These are phyloP conservation scores for Microcebus tavaratra DNA, from an alignment of 2,113 vertebrate genomes.

Conservation along the genomic window DNA sequence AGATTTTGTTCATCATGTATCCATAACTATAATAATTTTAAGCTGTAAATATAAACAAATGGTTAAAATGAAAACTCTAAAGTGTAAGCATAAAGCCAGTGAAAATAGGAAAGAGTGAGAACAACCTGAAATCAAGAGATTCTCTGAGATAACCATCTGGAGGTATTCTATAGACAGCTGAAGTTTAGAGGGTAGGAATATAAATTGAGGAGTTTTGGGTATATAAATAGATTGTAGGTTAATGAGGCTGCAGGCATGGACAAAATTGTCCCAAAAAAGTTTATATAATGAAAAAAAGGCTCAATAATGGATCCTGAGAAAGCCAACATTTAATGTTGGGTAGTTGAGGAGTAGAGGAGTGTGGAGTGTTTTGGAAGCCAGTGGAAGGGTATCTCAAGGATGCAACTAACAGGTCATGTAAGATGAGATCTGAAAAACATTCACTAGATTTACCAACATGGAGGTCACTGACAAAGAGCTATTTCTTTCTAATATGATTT, in stretches of 20 bases:
- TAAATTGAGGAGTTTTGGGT: background rate
- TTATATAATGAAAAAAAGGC: background rate
- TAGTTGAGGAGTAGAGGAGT: background rate
- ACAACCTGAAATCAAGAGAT: background rate
- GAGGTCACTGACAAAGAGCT: background rate
- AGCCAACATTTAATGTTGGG: background rate
- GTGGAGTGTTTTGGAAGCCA: background rate
- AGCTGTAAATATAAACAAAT: background rate
- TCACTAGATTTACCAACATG: background rate
- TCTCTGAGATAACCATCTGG: background rate
- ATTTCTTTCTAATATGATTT: background rate
- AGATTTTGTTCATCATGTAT: background rate
- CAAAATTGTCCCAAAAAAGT: background rate
- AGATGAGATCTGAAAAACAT: background rate
- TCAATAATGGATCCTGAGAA: background rate
- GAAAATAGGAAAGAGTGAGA: background rate
- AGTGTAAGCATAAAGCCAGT: background rate
- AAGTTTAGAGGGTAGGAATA: background rate
- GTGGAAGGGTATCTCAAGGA: background rate
- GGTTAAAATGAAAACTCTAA: background rate
- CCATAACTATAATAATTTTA: constrained; percentile 1
- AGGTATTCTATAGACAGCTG: background rate
- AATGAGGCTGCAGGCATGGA: background rate
- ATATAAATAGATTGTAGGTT: background rate
- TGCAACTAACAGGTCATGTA: background rate